These are phyloP conservation scores for Nephrotoma appendiculata DNA, from an alignment of 2,888 invertebrate genomes.

Conservation along the genomic window DNA sequence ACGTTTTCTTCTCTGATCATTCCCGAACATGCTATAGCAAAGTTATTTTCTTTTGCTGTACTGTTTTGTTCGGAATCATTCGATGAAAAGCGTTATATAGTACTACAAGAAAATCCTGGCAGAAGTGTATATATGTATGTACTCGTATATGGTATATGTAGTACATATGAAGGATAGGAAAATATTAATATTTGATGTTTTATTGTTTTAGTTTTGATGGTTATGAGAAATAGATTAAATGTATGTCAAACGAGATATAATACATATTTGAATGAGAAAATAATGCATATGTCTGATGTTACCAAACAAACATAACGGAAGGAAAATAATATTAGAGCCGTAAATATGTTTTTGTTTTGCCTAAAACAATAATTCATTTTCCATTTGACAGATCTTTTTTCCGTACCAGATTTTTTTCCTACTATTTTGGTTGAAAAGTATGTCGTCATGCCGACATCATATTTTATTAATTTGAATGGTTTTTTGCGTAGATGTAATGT, in stretches of 20 bases:
- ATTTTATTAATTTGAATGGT: neutral
- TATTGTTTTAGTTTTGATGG: neutral
- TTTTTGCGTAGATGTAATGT: neutral
- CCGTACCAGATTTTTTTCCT: neutral
- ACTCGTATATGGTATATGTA: neutral
- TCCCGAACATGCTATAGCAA: neutral
- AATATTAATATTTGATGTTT: neutral
- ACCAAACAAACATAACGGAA: neutral
- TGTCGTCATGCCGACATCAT: neutral
- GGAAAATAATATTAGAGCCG: neutral
- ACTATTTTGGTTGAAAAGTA: neutral
- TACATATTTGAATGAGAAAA: neutral
- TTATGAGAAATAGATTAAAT: neutral
- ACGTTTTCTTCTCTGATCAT: neutral
- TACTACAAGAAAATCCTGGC: neutral
- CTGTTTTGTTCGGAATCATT: too few species aligned
- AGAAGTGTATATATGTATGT: neutral
- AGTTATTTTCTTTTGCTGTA: neutral
- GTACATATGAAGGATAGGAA: neutral
- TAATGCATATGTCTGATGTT: neutral
- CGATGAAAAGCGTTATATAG: too few species aligned
- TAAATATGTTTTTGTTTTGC: neutral
- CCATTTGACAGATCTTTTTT: neutral
- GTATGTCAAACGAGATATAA: neutral
- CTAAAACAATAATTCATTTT: neutral